Conservation (phyloP, 2,113 vertebrate genomes). For the Hemichromis elongatus region DNA sequence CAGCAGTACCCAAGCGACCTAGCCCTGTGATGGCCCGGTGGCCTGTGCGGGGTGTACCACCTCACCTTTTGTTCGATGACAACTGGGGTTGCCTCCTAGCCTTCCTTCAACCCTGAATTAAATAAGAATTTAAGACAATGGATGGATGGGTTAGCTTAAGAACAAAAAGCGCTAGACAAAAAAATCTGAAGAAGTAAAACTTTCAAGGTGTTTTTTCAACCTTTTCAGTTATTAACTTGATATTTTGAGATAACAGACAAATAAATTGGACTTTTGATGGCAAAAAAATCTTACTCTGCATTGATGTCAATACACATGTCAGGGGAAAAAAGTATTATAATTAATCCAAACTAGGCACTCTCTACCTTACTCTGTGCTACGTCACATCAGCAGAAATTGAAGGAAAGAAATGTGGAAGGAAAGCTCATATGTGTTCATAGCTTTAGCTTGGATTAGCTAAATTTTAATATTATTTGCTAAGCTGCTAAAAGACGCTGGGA, state of each 20-base stretch:
- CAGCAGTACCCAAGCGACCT: rapidly evolving
- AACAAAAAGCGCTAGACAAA: neutral
- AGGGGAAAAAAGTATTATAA: neutral
- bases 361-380: neutral
- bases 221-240: neutral
- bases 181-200: neutral
- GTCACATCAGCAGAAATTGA: neutral
- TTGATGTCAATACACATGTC: rapidly evolving
- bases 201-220: neutral
- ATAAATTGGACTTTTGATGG: neutral
- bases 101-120: neutral
- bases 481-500: neutral
- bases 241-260: neutral
- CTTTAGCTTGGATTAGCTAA: neutral
- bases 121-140: neutral
- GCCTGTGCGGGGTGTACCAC: neutral
- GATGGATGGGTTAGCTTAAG: neutral
- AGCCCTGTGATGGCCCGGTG: neutral
- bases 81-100: neutral
- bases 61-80: rapidly evolving
- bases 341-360: neutral
- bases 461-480: neutral
- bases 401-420: no score
- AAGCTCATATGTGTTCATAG: neutral
- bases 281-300: neutral